Evolutionary conservation across 2,797 vertebrate genomes (phyloP), one percentile per base, ranked within the genome.

Genomic region (Amblyopsis hoosieri): DNA sequence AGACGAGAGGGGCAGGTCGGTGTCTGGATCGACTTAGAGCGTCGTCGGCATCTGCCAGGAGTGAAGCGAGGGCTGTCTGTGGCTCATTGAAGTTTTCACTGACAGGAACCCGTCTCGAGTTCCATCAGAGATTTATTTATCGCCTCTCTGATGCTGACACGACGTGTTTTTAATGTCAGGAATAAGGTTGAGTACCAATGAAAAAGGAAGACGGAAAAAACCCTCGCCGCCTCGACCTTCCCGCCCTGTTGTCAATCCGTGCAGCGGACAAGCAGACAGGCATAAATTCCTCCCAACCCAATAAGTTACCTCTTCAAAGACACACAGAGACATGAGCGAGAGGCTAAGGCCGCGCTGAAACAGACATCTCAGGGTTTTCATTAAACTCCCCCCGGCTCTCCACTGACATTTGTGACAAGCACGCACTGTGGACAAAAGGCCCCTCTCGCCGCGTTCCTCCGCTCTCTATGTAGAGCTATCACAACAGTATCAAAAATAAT

Each of bases 1-100:
- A 83, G 85, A 81, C 17, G 2, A 79, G 74, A 74, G 76, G 70
- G 67, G 67, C 83, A 81, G 69, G 77, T 49, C 70, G 0, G 37
- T 79, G 88, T 92, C 91, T 93, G 92, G 92, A 90, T 85, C 76
- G 82, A 90, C 87, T 93, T 92, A 93, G 92, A 92, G 87, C 78
- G 76, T 84, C 89, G 89, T 91, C 84, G 84, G 79, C 80, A 81
- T 86, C 78, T 75, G 78, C 81, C 80, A 79, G 74, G 67, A 86
- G 76, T 81, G 61, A 73, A 86, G 81, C 71, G 23, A 86, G 77
- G 74, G 72, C 71, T 71, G 84, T 87, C 84, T 90, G 85, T 81
- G 81, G 85, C 81, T 79, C 83, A 87, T 85, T 90, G 88, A 90
- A 90, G 86, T 89, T 88, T 88, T 86, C 89, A 87, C 82, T 90